phyloP scores from a whole-genome alignment of 2,113 vertebrate species.

The Spermophilus dauricus region DNA sequence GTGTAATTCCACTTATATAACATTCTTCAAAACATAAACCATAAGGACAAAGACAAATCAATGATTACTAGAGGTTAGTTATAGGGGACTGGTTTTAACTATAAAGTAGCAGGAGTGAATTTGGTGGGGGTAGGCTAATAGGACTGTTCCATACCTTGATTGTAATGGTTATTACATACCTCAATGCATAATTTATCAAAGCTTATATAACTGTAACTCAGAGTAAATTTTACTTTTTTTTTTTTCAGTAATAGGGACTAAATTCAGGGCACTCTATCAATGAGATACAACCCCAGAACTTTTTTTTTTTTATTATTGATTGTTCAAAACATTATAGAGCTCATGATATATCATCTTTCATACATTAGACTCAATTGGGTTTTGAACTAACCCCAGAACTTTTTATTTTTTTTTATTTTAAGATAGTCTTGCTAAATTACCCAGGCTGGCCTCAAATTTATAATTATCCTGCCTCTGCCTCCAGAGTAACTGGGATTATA shows the following conservation, averaged over 20 bases:
- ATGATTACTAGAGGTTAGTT: background rate
- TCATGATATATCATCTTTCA: no score
- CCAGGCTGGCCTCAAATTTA: background rate
- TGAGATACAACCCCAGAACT: background rate
- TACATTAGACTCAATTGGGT: no score
- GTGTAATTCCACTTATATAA: conserved; percentile 12
- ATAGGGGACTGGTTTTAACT: background rate
- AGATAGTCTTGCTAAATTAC: background rate
- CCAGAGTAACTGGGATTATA: background rate
- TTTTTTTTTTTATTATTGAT: no score
- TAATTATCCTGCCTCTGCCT: background rate
- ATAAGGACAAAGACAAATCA: background rate
- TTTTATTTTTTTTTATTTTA: background rate
- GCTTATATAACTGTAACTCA: conserved; percentile 15
- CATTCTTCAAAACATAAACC: conserved; percentile 47
- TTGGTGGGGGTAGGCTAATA: background rate
- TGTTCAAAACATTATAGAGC: no score
- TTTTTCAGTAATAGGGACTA: background rate
- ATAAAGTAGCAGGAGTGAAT: conserved; percentile 28
- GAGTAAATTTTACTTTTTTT: background rate
- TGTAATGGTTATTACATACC: background rate
- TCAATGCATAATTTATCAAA: background rate
- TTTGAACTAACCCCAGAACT: background rate
- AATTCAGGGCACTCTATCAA: background rate
- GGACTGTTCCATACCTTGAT: background rate